Base-by-base conservation (phyloP, 2,113 vertebrate genomes). In the Climacteris rufus region DNA sequence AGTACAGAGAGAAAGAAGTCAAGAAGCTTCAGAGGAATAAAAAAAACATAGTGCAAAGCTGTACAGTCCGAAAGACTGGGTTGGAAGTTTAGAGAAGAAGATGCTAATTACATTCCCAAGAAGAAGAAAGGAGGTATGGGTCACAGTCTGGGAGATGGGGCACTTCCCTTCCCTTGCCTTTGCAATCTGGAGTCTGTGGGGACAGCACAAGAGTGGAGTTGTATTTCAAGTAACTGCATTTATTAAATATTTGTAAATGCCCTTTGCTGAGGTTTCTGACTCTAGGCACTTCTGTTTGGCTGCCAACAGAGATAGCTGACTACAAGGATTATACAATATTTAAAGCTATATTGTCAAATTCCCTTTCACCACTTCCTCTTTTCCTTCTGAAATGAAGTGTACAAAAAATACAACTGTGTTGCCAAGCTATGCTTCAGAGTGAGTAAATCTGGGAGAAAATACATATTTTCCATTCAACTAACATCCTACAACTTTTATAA, bases 211-310 rank as follows among this genome's bases (percentile, higher is more conserved):
- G 15, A 70, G 40, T 4, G 3, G 54, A 88, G 59, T 14, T 83
- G 61, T 68, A 80, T 95, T 90, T 79, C 74, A 85, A 80, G 42
- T 65, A 90, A 74, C 66, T 39, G 37, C 59, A 37, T 94, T 93
- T 95, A 94, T 94, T 6, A 92, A 83, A 92, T 89, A 93, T 90
- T 88, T 95, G 95, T 90, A 96, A 94, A 94, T 95, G 94, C 90
- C 90, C 94, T 96, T 92, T 88, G 79, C 92, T 77, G 88, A 80
- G 66, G 42, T 92, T 94, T 91, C 87, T 96, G 75, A 95, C 85
- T 86, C 76, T n/a, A 88, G 54, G 47, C 35, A 57, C 42, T 88
- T 90, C 76, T 90, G 42, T 81, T 90, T 86, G 50, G 79, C 56
- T 89, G 64, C 47, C 83, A 94, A 54, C n/a, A 74, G 54, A 83